Evolutionary conservation across 1,140 invertebrate species (phyloP), one percentile per base, ranked within the genome.

Genomic region (Platyura marginata): DNA sequence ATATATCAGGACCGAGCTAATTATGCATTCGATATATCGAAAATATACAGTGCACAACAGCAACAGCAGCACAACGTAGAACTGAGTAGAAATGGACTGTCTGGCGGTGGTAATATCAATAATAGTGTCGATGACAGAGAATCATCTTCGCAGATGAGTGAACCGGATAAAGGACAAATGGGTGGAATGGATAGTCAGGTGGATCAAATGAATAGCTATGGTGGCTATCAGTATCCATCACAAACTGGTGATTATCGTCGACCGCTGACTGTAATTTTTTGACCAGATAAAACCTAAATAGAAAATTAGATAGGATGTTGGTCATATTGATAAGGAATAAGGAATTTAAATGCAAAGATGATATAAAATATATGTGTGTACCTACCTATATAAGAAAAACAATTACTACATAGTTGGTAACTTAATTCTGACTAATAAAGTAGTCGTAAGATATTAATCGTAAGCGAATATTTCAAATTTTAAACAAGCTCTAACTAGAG

Each of bases 221-320:
- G 56, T 9, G 54, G 60, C 38, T 51, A 55, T 21, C 57, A 69
- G 54, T 60, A 67, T 60, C 41, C 51, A 52, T n/a, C n/a, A n/a
- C 29, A 65, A 60, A 48, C 65, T 49, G 47, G 53, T 29, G 59
- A 86, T 52, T 86, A 83, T 59, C 66, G 81, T 43, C 69, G 82
- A 53, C 83, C 84, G 2, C 61, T 87, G 10, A 80, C 82, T 29
- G 82, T 87, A 45, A 84, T 87, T 71, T 86, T 86, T 71, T 88
- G 81, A 86, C 80, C 79, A 71, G 75, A 79, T 51, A 64, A 63
- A 54, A 8, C 25, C 6, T 8, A 6, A 29, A 29, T 29, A 29
- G 6, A 29, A 29, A 40, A 40, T 29, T 13, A 29, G n/a, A n/a
- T n/a, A n/a, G n/a, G n/a, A n/a, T n/a, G n/a, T n/a, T n/a, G n/a